Conservation (phyloP, 2,113 vertebrate species). For the Gnathochromis pfefferi region DNA sequence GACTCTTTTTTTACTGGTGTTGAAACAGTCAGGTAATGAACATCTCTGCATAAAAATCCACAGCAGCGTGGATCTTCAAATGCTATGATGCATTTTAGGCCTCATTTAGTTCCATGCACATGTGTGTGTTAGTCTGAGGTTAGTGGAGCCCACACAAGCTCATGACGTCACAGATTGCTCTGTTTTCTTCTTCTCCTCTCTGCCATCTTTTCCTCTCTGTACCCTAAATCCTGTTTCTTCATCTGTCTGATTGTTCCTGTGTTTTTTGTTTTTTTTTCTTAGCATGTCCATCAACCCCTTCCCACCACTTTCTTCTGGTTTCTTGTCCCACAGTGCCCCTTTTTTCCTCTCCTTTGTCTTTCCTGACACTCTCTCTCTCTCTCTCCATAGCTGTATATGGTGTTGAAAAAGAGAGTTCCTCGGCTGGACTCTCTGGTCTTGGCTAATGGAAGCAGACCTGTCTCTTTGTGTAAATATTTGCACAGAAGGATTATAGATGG, state of each 20-base stretch:
- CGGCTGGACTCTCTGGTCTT: conserved; percentile 27
- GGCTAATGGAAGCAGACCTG: conserved; percentile 48
- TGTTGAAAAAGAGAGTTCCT: conserved; percentile 5
- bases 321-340: neutral
- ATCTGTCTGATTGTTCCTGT: neutral
- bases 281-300: neutral
- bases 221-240: neutral
- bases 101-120: neutral
- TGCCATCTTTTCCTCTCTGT: neutral
- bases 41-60: neutral
- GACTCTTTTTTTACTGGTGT: fast-evolving
- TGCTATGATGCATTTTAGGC: neutral
- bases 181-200: neutral
- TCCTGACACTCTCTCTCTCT: neutral
- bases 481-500: conserved; percentile 46
- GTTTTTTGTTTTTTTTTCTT: neutral
- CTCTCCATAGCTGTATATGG: conserved; percentile 59
- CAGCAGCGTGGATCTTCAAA: neutral
- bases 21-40: neutral
- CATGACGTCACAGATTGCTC: neutral
- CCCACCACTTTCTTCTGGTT: neutral
- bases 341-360: neutral
- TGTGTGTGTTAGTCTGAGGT: neutral
- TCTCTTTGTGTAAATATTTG: conserved; percentile 67
- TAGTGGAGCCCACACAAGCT: neutral